Conservation (phyloP, 2,888 invertebrate species). For the Dynastes hyllus region DNA sequence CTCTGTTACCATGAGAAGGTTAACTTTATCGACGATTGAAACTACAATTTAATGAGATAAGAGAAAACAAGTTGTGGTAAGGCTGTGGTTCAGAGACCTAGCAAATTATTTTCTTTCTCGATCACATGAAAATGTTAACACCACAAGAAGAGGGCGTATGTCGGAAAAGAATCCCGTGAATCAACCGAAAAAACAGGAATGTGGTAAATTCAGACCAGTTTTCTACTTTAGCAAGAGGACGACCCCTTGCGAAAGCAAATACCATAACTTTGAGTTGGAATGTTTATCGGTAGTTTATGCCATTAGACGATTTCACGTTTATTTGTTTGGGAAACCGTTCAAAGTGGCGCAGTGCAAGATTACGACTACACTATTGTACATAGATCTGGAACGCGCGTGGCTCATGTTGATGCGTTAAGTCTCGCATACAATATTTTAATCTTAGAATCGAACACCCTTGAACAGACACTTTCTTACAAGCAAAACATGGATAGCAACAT, state of each 20-base stretch:
- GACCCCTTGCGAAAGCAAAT: too few species aligned
- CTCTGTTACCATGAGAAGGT: background rate
- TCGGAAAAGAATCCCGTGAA: too few species aligned
- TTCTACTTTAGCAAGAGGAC: conserved; percentile 50
- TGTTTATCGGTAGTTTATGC: too few species aligned
- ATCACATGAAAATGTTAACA: conserved; percentile 62
- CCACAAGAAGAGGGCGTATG: conserved; percentile 41
- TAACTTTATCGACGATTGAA: too few species aligned
- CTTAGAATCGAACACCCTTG: background rate
- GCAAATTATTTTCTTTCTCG: conserved; percentile 54
- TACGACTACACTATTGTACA: too few species aligned
- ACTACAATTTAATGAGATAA: too few species aligned
- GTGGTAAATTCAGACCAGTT: conserved; percentile 25
- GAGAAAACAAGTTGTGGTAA: too few species aligned
- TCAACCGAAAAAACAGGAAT: conserved; percentile 55
- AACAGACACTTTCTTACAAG: too few species aligned
- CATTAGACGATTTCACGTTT: too few species aligned
- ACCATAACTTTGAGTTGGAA: too few species aligned
- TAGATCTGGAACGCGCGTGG: conserved; percentile 49
- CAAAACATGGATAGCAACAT: background rate
- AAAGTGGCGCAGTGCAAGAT: too few species aligned
- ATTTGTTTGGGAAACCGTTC: too few species aligned
- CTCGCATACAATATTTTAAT: conserved; percentile 26
- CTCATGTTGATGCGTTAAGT: conserved; percentile 47
- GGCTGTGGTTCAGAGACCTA: background rate